Base-by-base conservation (phyloP, 1,140 invertebrate species). In the Lutraria rhynchaena region DNA sequence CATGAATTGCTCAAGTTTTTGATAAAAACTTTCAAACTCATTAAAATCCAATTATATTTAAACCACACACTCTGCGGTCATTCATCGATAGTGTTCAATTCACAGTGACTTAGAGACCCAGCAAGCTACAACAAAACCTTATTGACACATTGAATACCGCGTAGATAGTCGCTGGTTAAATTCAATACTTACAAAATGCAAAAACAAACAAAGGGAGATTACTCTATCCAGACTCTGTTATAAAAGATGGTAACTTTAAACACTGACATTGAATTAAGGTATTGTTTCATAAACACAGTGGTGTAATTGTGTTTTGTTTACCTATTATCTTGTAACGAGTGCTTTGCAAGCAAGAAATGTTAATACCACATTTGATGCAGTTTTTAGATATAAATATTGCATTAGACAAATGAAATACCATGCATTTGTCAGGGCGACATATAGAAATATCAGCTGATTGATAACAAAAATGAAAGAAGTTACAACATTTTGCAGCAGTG, bases 101-200 rank as follows among this genome's bases (percentile, higher is more conserved):
- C 15, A 22, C 9, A 4, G 67, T 70, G 67, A 70, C 67, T 70
- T 70, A 70, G 46, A 70, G 67, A 70, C 67, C 29, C 31, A 41
- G 37, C 24, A 37, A 35, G 3, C 37, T 46, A 69, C 29, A 29
- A 69, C 44, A 24, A 69, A 31, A 31, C 13, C 24, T 4, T 70
- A 70, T 53, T 53, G 37, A 69, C 44, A 69, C 15, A 46, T 22
- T 46, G 15, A 31, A 70, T 70, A 70, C 29, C 13, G 19, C 7
- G 17, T 35, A 69, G 37, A 69, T 49, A 69, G 60, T 37, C 5
- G 60, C 31, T 49, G 24, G 63, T 67, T 22, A 37, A 41, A 67
- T 46, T 67, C 63, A 46, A 67, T 67, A 46, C n/a, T 46, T 35
- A 5, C n/a, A 70, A 41, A 55, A 70, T 53, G 46, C 24, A 31